phyloP scores from a whole-genome alignment of 2,888 invertebrate genomes.

The Bhutanitis thaidina region DNA sequence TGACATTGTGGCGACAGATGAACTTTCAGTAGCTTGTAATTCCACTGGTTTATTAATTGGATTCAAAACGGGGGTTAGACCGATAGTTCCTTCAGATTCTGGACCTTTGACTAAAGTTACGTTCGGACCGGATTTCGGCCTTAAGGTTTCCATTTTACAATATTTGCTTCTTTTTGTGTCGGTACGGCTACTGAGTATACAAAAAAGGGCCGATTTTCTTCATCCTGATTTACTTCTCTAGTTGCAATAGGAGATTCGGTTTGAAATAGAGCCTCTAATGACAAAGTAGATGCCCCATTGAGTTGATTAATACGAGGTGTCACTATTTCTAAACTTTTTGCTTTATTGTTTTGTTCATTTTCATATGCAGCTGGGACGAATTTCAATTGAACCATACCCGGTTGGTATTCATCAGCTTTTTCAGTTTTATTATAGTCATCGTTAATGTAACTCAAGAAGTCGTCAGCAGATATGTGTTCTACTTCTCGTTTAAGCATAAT shows the following conservation, averaged over 20 bases:
- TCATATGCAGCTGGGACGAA: constrained; percentile 74
- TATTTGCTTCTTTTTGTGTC: constrained; percentile 50
- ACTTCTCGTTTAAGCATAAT: constrained; percentile 34
- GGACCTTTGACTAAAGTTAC: constrained; percentile 64
- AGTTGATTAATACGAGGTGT: constrained; percentile 58
- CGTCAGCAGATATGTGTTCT: constrained; percentile 50
- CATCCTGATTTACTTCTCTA: constrained; percentile 41
- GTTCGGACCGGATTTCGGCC: constrained; percentile 54
- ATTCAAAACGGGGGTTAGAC: constrained; percentile 43
- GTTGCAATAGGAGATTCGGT: constrained; percentile 64
- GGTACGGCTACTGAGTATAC: constrained; percentile 67
- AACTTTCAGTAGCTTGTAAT: constrained; percentile 27
- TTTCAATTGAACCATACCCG: constrained; percentile 67
- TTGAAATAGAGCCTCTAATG: constrained; percentile 84
- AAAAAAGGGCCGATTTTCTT: constrained; percentile 57
- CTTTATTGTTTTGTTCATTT: constrained; percentile 49
- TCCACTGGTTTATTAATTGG: constrained; percentile 46
- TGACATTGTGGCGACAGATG: constrained; percentile 33
- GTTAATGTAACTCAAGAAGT: constrained; percentile 62
- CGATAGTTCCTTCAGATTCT: constrained; percentile 53
- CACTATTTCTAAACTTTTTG: constrained; percentile 57
- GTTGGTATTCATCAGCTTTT: constrained; percentile 39
- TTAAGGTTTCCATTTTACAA: constrained; percentile 52
- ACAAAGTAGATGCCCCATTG: constrained; percentile 82
- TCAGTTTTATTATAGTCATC: constrained; percentile 57